A percentile compares a stretch with the other conserved stretches of the same genome.
These are phyloP conservation scores for Chaunax sp. DNA, from an alignment of 2,797 vertebrate species.

Conservation along the genomic window DNA sequence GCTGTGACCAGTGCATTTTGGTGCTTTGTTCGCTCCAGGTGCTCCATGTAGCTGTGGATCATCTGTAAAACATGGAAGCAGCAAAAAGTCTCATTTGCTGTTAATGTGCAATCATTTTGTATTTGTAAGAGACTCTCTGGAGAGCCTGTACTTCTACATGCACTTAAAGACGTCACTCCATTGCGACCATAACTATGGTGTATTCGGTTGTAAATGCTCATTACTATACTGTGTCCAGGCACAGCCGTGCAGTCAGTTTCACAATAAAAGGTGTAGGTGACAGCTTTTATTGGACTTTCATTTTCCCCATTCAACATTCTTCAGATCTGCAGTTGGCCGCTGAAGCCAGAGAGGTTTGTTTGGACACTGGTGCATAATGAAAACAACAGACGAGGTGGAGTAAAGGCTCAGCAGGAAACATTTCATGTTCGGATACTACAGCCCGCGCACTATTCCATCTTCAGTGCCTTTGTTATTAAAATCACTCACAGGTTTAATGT, in stretches of 20 bases:
- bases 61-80: slow-evolving; percentile 82
- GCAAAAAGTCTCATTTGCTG: background rate
- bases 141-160: background rate
- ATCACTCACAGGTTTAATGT: too few relatives aligned
- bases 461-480: too few relatives aligned
- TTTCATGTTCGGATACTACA: too few relatives aligned
- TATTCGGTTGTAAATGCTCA: too few relatives aligned
- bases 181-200: too few relatives aligned
- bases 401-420: slow-evolving; percentile 7
- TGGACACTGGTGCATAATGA: slow-evolving; percentile 28
- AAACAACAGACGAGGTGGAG: background rate
- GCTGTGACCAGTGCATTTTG: slow-evolving; percentile 84
- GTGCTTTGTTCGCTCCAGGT: slow-evolving; percentile 96
- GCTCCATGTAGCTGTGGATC: slow-evolving; percentile 99
- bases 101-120: background rate
- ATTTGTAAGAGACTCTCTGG: background rate
- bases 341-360: slow-evolving; percentile 25
- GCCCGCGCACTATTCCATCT: too few relatives aligned
- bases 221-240: too few relatives aligned
- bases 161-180: background rate
- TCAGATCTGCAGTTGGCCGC: slow-evolving; percentile 33
- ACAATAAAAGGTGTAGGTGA: background rate
- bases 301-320: too few relatives aligned
- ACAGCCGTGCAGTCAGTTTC: too few relatives aligned
- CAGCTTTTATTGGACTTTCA: slow-evolving; percentile 27